A percentile compares a stretch with the other conserved stretches of the same genome.
Evolutionary conservation across 2,888 invertebrate genomes (phyloP).

Genomic region (Petrolisthes cinctipes): DNA sequence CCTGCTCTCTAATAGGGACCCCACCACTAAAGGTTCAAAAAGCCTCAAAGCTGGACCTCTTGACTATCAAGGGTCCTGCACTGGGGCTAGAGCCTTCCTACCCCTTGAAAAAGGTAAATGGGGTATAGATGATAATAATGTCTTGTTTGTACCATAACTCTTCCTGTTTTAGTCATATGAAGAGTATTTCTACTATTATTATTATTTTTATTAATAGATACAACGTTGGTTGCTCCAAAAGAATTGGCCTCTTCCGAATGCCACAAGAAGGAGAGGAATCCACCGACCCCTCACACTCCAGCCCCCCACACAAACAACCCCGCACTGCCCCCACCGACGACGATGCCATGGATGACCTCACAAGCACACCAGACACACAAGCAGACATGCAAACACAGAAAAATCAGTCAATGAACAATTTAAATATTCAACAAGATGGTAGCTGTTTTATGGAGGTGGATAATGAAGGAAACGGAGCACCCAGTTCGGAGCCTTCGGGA

Average conservation of each 20-base stretch:
- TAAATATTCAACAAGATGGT: too few species aligned
- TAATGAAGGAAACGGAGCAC: neutral
- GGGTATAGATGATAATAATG: too few species aligned
- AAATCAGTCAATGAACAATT: neutral
- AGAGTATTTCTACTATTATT: neutral
- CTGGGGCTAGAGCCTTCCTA: too few species aligned
- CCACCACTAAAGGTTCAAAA: too few species aligned
- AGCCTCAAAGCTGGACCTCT: too few species aligned
- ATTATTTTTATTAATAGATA: slow-evolving; percentile 66
- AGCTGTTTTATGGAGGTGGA: slow-evolving; percentile 6
- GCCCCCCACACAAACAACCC: slow-evolving; percentile 43
- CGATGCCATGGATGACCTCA: slow-evolving; percentile 54
- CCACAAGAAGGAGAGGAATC: slow-evolving; percentile 25
- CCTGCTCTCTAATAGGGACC: too few species aligned
- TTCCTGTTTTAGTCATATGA: too few species aligned
- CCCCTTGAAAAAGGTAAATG: too few species aligned
- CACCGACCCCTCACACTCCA: too few species aligned
- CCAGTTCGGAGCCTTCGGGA: slow-evolving; percentile 2
- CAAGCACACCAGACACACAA: slow-evolving; percentile 27
- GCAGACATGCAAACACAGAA: slow-evolving; percentile 31
- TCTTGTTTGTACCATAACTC: too few species aligned
- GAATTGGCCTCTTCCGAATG: slow-evolving; percentile 68
- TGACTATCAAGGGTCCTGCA: too few species aligned
- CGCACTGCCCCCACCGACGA: slow-evolving; percentile 43
- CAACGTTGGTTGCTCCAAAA: slow-evolving; percentile 71